These are phyloP conservation scores for Trachops cirrhosus DNA, from an alignment of 2,797 vertebrate genomes.

Conservation along the genomic window DNA sequence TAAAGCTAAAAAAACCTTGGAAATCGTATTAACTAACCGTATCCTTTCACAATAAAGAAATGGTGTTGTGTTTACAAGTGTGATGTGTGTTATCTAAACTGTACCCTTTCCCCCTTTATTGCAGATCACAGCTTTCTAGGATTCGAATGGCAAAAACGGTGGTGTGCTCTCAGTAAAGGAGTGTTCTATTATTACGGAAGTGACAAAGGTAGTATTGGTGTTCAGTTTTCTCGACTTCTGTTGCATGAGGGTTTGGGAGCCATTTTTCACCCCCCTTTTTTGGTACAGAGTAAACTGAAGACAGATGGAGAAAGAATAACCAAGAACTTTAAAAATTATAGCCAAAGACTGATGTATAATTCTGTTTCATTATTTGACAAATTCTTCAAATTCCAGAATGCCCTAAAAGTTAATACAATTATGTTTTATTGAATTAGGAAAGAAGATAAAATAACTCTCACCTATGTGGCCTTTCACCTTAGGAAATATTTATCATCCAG, in stretches of 20 bases:
- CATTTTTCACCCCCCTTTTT: background rate
- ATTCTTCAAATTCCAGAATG: slow-evolving; percentile 14
- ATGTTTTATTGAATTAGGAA: slow-evolving; percentile 14
- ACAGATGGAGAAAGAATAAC: background rate
- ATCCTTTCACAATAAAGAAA: background rate
- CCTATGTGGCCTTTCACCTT: background rate
- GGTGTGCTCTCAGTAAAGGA: slow-evolving; percentile 93
- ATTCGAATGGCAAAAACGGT: slow-evolving; percentile 98
- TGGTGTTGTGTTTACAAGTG: background rate
- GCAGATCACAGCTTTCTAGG: slow-evolving; percentile 98
- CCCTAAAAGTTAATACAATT: slow-evolving; percentile 10
- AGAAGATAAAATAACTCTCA: background rate
- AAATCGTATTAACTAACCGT: background rate
- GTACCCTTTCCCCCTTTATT: slow-evolving; percentile 48
- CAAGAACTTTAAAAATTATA: background rate
- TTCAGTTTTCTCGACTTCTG: background rate
- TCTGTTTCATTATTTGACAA: slow-evolving; percentile 38
- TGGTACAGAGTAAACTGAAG: background rate
- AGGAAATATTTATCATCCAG: slow-evolving; percentile 5
- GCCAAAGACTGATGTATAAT: slow-evolving; percentile 10
- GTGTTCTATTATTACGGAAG: slow-evolving; percentile 97
- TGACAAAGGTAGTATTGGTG: slow-evolving; percentile 90
- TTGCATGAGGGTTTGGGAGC: background rate
- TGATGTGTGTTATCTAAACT: background rate
- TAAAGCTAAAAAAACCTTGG: background rate